phyloP scores from a whole-genome alignment of 2,113 vertebrate genomes.

The Acrocephalus arundinaceus region DNA sequence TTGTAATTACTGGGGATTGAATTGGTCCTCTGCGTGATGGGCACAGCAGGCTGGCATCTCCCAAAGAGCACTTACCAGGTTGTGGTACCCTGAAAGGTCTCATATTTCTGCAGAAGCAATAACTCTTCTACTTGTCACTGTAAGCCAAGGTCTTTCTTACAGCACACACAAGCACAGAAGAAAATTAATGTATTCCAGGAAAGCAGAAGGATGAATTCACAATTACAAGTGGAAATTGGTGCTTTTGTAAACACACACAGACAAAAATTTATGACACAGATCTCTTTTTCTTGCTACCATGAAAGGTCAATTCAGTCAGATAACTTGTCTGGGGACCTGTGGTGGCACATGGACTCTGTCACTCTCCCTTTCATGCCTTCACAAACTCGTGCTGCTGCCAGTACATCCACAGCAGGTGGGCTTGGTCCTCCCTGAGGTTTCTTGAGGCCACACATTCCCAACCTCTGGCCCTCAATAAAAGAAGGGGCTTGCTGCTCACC shows the following conservation, averaged over 20 bases:
- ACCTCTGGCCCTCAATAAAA: not conserved
- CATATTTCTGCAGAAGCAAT: not conserved
- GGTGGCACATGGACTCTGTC: not conserved
- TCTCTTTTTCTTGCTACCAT: not conserved
- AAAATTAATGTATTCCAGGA: conserved; percentile 21
- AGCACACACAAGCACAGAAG: not conserved
- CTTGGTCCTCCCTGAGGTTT: not conserved
- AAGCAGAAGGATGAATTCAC: not conserved
- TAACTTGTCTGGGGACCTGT: not conserved
- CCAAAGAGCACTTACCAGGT: not conserved
- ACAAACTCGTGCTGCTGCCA: not conserved
- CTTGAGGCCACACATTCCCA: not conserved
- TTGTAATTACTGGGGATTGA: not conserved
- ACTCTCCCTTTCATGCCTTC: not conserved
- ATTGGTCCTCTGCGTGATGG: not conserved
- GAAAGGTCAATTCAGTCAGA: not conserved
- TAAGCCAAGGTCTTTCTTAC: conserved; percentile 1
- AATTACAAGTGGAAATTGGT: not conserved
- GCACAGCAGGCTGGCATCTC: not conserved
- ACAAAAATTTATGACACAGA: not conserved
- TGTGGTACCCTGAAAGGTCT: not conserved
- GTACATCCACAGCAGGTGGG: not conserved
- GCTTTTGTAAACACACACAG: not conserved
- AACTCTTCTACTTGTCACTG: not conserved
- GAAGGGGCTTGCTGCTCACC: not conserved